phyloP scores from a whole-genome alignment of 2,888 invertebrate species.

The Tubulanus polymorphus region DNA sequence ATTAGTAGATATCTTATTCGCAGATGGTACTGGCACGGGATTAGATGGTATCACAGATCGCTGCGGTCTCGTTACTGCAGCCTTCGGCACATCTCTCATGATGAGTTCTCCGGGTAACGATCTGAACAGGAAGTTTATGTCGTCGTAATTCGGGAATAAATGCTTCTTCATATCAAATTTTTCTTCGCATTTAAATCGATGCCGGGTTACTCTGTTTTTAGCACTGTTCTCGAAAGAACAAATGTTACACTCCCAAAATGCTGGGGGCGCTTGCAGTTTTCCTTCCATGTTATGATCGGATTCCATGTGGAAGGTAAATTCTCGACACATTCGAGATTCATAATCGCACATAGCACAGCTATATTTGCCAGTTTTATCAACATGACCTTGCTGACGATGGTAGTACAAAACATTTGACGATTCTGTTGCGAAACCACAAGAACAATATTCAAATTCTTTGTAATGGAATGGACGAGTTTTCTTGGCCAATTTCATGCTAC shows the following conservation, averaged over 20 bases:
- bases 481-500: background rate
- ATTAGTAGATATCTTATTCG: background rate
- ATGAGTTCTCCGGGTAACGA: slow-evolving; percentile 32
- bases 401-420: slow-evolving; percentile 60
- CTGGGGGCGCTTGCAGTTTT: slow-evolving; percentile 76
- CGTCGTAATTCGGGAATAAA: slow-evolving; percentile 61
- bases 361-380: slow-evolving; percentile 12
- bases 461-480: slow-evolving; percentile 30
- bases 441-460: slow-evolving; percentile 28
- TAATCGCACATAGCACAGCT: slow-evolving; percentile 77
- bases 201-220: slow-evolving; percentile 83
- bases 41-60: too few species aligned
- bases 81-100: background rate
- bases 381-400: slow-evolving; percentile 60
- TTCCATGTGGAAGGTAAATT: slow-evolving; percentile 85
- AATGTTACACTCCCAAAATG: slow-evolving; percentile 86
- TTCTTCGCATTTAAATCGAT: slow-evolving; percentile 81
- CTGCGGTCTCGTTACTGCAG: slow-evolving; percentile 1
- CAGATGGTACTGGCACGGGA: too few species aligned
- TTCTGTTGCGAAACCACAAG: slow-evolving; percentile 36
- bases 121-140: slow-evolving; percentile 39
- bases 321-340: slow-evolving; percentile 62
- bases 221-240: slow-evolving; percentile 93
- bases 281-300: slow-evolving; percentile 81
- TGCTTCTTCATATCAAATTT: slow-evolving; percentile 85